Base-by-base conservation (phyloP, 2,113 vertebrate genomes). In the Zosterops hypoxanthus region DNA sequence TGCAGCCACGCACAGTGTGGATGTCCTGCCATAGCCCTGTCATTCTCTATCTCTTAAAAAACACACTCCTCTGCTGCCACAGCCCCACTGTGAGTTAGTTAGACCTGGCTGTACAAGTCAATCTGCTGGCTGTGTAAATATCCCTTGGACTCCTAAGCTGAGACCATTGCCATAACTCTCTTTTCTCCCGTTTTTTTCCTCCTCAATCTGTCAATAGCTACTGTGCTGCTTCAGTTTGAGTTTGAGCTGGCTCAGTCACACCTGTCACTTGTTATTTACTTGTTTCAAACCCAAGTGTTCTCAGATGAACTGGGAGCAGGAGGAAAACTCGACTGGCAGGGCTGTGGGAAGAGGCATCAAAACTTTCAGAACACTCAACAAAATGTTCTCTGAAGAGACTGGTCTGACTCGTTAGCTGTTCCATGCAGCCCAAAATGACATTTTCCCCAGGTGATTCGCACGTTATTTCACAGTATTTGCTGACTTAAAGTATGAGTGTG, bases 241-340 rank as follows among this genome's bases (percentile, higher is more conserved):
- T 46, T 65, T 6, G 68, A 81, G 59, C 25, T 92, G 79, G 41
- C 63, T 50, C 91, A 95, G 76, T 94, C 88, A 92, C 56, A 70
- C 72, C 86, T 90, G 94, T 71, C 88, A 91, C 91, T 96, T 86
- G 50, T 49, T 83, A 70, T 83, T 92, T 90, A 10, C 60, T 88
- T 83, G 68, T 93, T 91, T 68, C 82, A 55, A 66, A 55, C 13
- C 0, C 1, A 11, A 36, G 36, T 64, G 77, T 55, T 93, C 88
- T 91, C 42, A n/a, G 52, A 42, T 86, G 81, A 88, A 70, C 92
- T 49, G 69, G 19, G 33, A 42, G 72, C 44, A 70, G 77, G 69
- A 89, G 69, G 29, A 36, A 29, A 80, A 57, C 78, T 76, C 9
- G 1, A 0, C 78, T 29, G 46, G 42, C 55, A 3, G 0, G 1